Evolutionary conservation across 1,140 invertebrate species (phyloP).

Genomic region (Bombus breviceps): DNA sequence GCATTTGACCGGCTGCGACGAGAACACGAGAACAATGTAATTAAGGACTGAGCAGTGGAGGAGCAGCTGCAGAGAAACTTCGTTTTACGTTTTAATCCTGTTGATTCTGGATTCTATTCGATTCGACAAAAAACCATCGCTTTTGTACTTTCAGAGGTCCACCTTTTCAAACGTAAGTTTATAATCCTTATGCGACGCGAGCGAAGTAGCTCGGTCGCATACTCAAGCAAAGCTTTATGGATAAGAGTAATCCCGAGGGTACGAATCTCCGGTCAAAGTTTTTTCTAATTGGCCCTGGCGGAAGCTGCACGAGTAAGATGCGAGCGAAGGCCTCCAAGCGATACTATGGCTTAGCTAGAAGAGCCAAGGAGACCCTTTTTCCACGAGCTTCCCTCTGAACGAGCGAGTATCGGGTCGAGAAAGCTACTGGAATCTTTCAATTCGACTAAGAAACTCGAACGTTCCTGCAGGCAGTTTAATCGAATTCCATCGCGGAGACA

Average conservation of each 20-base stretch:
- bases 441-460: conserved; percentile 75
- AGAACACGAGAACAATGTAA: conserved; percentile 7
- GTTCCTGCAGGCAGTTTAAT: conserved; percentile 71
- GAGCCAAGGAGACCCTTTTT: conserved; percentile 34
- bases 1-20: neutral
- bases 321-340: conserved; percentile 5
- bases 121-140: neutral
- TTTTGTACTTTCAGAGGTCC: conserved; percentile 32
- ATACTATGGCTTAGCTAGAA: conserved; percentile 16
- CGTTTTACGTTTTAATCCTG: neutral
- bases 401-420: conserved; percentile 17
- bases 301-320: conserved; percentile 14
- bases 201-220: conserved; percentile 10
- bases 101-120: neutral
- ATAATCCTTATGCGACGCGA: conserved; percentile 47
- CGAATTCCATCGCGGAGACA: conserved; percentile 72
- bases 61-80: neutral
- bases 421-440: conserved; percentile 69
- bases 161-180: conserved; percentile 25
- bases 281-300: conserved; percentile 67
- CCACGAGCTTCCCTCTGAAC: conserved; percentile 32
- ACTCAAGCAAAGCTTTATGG: conserved; percentile 20
- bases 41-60: neutral
- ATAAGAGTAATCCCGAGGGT: conserved; percentile 57
- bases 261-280: conserved; percentile 49